Base-by-base conservation (phyloP, 2,797 vertebrate species). In the Kryptolebias ocellatus region DNA sequence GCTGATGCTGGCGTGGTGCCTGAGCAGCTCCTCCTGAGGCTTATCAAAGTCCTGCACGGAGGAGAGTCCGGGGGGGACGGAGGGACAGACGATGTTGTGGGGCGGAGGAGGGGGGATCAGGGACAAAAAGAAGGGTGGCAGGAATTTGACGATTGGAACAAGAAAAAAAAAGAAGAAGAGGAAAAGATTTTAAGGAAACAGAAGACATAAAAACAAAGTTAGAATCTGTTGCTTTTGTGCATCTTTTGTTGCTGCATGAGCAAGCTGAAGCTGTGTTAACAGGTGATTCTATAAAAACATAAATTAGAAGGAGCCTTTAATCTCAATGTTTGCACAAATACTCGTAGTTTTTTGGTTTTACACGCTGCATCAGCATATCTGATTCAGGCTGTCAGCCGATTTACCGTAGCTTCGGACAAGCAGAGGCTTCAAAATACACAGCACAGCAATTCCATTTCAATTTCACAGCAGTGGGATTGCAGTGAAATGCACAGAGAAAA, bases 1-100 rank as follows among this genome's bases (percentile, higher is more conserved):
- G 16, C 95, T 98, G 92, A 99, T 95, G 79, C 94, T 99, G 89
- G 96, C 97, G 0, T 99, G 95, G 74, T 98, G 98, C 65, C 89
- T 94, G 83, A 97, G 93, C 24, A 98, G 92, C 52, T 97, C 95
- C 78, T 98, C 97, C 69, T 97, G 95, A 72, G 96, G 94, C 86
- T 96, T 95, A 73, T 96, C 95, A 49, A 95, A 94, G 76, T 98
- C 97, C 98, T 99, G 12, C 0, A 15, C 3, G 1, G 34, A 61
- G 50, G 31, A 53, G 49, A 72, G 65, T 1, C 1, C 6, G 53
- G 29, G 31, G 6, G 39, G 52, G 20, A 15, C 52, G 51, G 62
- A 3, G n/a, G 45, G 34, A 34, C 39, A 12, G 39, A 14, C 39
- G 49, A 42, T 10, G 0, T 62, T 54, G 29, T 4, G 1, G 3